Base-by-base conservation (phyloP, 1,140 invertebrate genomes). In the Lepidotrigona ventralis region DNA sequence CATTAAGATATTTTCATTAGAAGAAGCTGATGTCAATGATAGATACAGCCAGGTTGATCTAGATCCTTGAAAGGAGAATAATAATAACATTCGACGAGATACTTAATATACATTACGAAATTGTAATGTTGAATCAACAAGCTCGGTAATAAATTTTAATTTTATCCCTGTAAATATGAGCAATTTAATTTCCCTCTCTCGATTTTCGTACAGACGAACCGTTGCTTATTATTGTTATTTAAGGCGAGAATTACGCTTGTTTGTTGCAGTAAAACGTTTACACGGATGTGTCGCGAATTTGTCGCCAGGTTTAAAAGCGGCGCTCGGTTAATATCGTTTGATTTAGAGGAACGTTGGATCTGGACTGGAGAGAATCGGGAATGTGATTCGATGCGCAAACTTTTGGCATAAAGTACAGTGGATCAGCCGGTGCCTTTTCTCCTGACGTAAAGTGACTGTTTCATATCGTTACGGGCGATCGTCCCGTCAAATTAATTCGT, bases 401-500 rank as follows among this genome's bases (percentile, higher is more conserved):
- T 75, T 81, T 81, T 68, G 53, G 53, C 72, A 68, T 81, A 75
- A 81, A 81, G 63, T 58, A 68, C 19, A 4, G 23, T 1, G 33
- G 33, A 82, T 77, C 73, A 46, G 9, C 19, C 54, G n/a, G 53
- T 21, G 63, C 12, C 19, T 77, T 58, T 46, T 15, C 53, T 11
- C 33, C 29, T 53, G 64, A 82, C 73, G 66, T 63, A 63, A 83
- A 83, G 23, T 21, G 74, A 21, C 81, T 53, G 66, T 23, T 69
- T 54, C 26, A 23, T 33, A 69, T 83, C 81, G 66, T 83, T 83
- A 78, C 56, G 5, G 26, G 29, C 26, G 74, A 70, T 70, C 64
- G 46, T 68, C 17, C 72, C n/a, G 80, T 81, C 72, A 81, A 75
- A 81, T 81, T 76, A 81, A 81, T 76, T 75, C 23, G 9, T 56